Conservation (phyloP, 1,140 invertebrate genomes). For the Scaptomyza montana region DNA sequence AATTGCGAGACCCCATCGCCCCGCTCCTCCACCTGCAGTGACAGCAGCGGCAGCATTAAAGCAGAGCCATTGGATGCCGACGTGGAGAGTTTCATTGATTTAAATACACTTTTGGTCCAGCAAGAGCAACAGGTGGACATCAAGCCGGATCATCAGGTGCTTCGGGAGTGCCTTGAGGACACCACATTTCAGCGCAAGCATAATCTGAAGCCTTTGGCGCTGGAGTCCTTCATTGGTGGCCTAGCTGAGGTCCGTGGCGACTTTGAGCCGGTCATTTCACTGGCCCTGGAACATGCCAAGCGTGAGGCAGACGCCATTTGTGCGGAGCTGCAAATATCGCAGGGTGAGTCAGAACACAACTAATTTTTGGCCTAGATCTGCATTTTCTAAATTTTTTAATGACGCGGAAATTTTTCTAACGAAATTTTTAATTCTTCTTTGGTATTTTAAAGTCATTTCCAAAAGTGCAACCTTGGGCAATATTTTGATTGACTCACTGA, state of each 20-base stretch:
- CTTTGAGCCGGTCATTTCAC: conserved; percentile 92
- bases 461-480: too few species aligned
- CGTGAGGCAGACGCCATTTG: conserved; percentile 94
- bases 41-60: conserved; percentile 63
- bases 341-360: conserved; percentile 86
- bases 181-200: conserved; percentile 92
- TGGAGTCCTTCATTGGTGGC: conserved; percentile 85
- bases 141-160: conserved; percentile 89
- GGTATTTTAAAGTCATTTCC: too few species aligned
- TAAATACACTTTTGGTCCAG: conserved; percentile 72
- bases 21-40: conserved; percentile 54
- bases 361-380: too few species aligned
- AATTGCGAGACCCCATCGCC: conserved; percentile 83
- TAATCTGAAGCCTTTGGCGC: conserved; percentile 90
- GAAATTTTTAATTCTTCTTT: too few species aligned
- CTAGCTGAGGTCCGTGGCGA: conserved; percentile 86
- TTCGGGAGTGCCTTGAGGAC: conserved; percentile 92
- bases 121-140: conserved; percentile 42
- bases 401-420: too few species aligned
- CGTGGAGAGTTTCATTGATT: conserved; percentile 76
- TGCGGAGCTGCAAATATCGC: conserved; percentile 92
- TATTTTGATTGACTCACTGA: too few species aligned
- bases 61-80: conserved; percentile 79
- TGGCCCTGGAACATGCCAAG: conserved; percentile 93
- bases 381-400: too few species aligned